These are phyloP conservation scores for Nezara viridula DNA, from an alignment of 2,888 invertebrate species.

Conservation along the genomic window DNA sequence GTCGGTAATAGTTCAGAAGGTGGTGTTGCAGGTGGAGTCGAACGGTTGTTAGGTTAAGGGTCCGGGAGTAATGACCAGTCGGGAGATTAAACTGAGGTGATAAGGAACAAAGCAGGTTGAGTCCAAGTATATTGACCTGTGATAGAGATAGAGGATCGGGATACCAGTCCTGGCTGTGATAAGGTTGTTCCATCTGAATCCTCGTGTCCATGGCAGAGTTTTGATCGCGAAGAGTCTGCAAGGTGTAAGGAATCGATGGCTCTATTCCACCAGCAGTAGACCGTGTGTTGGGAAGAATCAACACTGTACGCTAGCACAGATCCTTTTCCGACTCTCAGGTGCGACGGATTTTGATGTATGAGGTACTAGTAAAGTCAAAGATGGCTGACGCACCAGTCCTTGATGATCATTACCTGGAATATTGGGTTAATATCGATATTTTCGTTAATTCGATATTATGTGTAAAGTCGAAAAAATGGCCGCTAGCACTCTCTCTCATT, in stretches of 20 bases:
- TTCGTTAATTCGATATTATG: too few species aligned
- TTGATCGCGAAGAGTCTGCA: background rate
- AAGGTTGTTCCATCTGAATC: background rate
- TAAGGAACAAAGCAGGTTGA: background rate
- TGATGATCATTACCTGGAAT: too few species aligned
- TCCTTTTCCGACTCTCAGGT: too few species aligned
- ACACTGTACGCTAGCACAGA: too few species aligned
- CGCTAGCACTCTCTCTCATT: too few species aligned
- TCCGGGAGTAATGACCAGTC: background rate
- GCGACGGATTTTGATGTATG: too few species aligned
- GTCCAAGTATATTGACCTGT: background rate
- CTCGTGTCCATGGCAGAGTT: background rate
- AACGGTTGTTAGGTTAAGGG: background rate
- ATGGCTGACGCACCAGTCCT: too few species aligned
- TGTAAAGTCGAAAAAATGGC: too few species aligned
- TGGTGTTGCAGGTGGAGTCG: background rate
- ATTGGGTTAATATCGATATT: too few species aligned
- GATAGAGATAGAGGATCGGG: background rate
- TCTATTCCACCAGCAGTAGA: background rate
- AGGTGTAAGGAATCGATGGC: background rate
- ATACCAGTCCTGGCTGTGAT: background rate
- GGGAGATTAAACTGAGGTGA: constrained; percentile 1
- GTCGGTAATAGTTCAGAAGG: too few species aligned
- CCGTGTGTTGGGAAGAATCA: too few species aligned
- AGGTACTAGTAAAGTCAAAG: too few species aligned